Conservation (phyloP, 2,888 invertebrate genomes). For the Lordiphosa andalusiaca region DNA sequence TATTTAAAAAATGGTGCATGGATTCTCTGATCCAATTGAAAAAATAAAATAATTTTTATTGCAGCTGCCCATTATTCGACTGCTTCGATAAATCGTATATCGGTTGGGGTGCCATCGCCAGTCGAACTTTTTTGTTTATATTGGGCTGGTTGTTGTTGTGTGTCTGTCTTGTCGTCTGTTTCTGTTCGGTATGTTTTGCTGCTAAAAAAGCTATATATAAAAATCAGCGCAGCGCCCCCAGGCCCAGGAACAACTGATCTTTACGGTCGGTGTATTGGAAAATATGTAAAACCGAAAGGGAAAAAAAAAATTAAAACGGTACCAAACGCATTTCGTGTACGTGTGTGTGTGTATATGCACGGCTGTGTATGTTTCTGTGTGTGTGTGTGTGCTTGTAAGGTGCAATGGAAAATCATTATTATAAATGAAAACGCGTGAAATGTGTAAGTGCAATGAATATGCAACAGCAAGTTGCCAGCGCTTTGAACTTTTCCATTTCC, state of each 20-base stretch:
- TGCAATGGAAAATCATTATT: slow-evolving; percentile 59
- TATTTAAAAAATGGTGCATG: too few species aligned
- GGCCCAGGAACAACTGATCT: not conserved
- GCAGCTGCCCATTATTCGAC: too few species aligned
- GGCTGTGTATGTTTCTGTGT: slow-evolving; percentile 19
- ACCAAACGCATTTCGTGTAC: slow-evolving; percentile 52
- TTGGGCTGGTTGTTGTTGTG: slow-evolving; percentile 38
- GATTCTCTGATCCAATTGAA: too few species aligned
- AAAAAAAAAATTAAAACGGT: slow-evolving; percentile 12
- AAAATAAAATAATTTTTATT: too few species aligned
- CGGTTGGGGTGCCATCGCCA: not conserved
- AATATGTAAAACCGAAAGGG: slow-evolving; percentile 52
- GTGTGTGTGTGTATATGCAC: slow-evolving; percentile 23
- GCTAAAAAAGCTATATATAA: slow-evolving; percentile 71
- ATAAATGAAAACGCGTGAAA: slow-evolving; percentile 60
- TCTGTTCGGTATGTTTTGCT: slow-evolving; percentile 47
- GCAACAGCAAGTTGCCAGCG: slow-evolving; percentile 16
- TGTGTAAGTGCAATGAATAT: slow-evolving; percentile 54
- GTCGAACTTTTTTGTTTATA: slow-evolving; percentile 60
- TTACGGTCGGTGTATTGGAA: slow-evolving; percentile 47
- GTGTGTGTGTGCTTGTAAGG: slow-evolving; percentile 44
- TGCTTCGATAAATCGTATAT: too few species aligned
- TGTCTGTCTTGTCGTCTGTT: slow-evolving; percentile 29
- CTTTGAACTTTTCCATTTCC: slow-evolving; percentile 43
- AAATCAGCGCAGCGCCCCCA: slow-evolving; percentile 64